These are phyloP conservation scores for Micrasema longulum DNA, from an alignment of 1,140 invertebrate genomes.

Conservation along the genomic window DNA sequence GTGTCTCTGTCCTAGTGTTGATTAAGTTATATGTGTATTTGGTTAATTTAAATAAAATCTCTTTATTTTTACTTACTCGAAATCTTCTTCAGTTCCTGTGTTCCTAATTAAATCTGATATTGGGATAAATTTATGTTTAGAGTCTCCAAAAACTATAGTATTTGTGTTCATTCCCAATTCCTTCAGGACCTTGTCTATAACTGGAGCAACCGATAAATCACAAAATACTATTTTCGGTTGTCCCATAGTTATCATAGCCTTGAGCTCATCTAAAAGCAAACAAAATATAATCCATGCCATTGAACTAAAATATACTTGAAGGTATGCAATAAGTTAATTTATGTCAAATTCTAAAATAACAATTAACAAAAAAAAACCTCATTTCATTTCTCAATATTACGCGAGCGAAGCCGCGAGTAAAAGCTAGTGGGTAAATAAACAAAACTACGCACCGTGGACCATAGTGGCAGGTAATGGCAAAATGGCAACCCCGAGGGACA, in stretches of 20 bases:
- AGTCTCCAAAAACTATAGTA: conserved; percentile 39
- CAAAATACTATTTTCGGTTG: conserved; percentile 40
- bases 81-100: conserved; percentile 30
- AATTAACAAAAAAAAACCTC: too few relatives aligned
- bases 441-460: conserved; percentile 19
- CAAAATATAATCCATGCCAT: neutral
- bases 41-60: too few relatives aligned
- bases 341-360: too few relatives aligned
- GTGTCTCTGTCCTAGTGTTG: too few relatives aligned
- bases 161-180: conserved; percentile 25
- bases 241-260: conserved; percentile 21
- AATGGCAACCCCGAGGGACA: conserved; percentile 29
- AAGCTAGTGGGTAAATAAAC: neutral
- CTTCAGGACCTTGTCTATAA: conserved; percentile 1
- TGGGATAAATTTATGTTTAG: conserved; percentile 23
- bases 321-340: too few relatives aligned
- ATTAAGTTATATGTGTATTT: too few relatives aligned
- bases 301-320: too few relatives aligned
- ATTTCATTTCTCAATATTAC: neutral
- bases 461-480: conserved; percentile 19
- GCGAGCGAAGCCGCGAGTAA: too few relatives aligned
- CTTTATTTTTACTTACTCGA: conserved; percentile 24
- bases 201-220: conserved; percentile 12
- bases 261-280: conserved; percentile 35
- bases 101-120: conserved; percentile 29